Evolutionary conservation across 2,113 vertebrate species (phyloP).

Genomic region (Erythrocercus mccallii): DNA sequence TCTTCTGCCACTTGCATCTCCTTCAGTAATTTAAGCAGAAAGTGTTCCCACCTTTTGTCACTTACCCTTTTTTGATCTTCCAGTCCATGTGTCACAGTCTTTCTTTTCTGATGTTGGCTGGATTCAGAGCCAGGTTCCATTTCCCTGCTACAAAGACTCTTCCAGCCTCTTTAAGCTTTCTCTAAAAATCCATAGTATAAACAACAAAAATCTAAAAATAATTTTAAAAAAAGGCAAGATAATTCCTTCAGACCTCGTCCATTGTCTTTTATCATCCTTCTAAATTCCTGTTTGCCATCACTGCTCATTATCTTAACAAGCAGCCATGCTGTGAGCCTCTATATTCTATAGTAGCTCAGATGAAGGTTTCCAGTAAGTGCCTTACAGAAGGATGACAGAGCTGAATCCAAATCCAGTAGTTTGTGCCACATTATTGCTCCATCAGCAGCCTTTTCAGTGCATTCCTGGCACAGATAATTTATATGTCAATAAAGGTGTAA

Average conservation of each 20-base stretch:
- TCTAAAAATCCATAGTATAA: constrained; percentile 70
- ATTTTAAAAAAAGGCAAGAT: not conserved
- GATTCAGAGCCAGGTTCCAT: constrained; percentile 90
- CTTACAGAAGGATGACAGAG: constrained; percentile 57
- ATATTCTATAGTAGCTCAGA: constrained; percentile 54
- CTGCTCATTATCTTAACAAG: constrained; percentile 20
- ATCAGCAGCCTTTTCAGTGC: constrained; percentile 63
- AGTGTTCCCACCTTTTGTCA: constrained; percentile 7
- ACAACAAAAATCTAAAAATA: constrained; percentile 29
- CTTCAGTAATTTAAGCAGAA: constrained; percentile 6
- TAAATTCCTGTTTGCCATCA: constrained; percentile 33
- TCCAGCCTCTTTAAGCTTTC: constrained; percentile 33
- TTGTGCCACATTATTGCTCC: constrained; percentile 71
- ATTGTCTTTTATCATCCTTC: constrained; percentile 37
- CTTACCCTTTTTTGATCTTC: constrained; percentile 98
- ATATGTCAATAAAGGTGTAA: constrained; percentile 76
- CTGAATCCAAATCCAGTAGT: constrained; percentile 61
- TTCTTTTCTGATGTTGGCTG: constrained; percentile 86
- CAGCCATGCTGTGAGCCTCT: constrained; percentile 42
- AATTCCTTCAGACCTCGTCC: constrained; percentile 63
- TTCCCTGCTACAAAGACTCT: constrained; percentile 74
- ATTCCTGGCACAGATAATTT: constrained; percentile 74
- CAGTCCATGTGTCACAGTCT: constrained; percentile 87
- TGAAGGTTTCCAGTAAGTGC: constrained; percentile 45
- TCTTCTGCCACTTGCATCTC: not conserved